These are phyloP conservation scores for Scaeva pyrastri DNA, from an alignment of 2,888 invertebrate species.

Conservation along the genomic window DNA sequence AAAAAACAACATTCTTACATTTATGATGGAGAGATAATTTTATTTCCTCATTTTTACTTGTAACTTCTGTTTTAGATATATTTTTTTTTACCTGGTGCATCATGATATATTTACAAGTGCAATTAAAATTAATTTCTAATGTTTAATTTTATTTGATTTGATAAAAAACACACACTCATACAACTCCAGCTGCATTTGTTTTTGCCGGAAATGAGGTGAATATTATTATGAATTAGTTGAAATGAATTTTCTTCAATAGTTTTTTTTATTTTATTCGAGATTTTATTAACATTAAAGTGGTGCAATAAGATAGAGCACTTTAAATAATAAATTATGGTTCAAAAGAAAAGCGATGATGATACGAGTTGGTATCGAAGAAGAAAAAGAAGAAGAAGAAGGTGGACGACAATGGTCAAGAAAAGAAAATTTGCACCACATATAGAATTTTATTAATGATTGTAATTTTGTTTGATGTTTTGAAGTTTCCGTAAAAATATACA, in stretches of 20 bases:
- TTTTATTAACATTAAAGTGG: slow-evolving; percentile 26
- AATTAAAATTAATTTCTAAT: slow-evolving; percentile 48
- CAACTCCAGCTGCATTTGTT: background rate
- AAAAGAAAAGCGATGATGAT: background rate
- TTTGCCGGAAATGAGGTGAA: slow-evolving; percentile 52
- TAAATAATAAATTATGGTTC: slow-evolving; percentile 40
- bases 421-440: slow-evolving; percentile 8
- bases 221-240: slow-evolving; percentile 37
- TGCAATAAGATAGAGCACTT: background rate
- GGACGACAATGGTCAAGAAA: slow-evolving; percentile 17
- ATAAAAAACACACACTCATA: background rate
- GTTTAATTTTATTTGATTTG: background rate
- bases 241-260: background rate
- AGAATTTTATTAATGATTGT: slow-evolving; percentile 52
- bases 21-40: slow-evolving; percentile 29
- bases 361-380: slow-evolving; percentile 8
- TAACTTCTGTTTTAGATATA: slow-evolving; percentile 1
- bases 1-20: slow-evolving; percentile 39
- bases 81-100: background rate
- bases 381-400: slow-evolving; percentile 1
- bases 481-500: slow-evolving; percentile 14
- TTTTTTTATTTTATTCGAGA: too few species aligned
- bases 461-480: slow-evolving; percentile 13
- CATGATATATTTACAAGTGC: slow-evolving; percentile 30
- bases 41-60: slow-evolving; percentile 34